Base-by-base conservation (phyloP, 1,140 invertebrate genomes). In the Palaemon carinicauda region DNA sequence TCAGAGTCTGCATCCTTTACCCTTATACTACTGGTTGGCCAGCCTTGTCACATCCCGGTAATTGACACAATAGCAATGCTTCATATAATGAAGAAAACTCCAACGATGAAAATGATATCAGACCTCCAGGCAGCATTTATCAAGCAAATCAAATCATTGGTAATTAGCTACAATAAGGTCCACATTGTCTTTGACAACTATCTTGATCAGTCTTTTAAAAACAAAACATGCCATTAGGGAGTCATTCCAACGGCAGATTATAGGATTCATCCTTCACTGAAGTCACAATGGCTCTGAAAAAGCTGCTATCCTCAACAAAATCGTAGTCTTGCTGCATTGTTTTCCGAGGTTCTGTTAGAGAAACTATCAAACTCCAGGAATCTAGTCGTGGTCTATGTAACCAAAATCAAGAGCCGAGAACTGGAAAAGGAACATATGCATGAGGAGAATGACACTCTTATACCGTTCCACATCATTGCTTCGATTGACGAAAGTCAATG, bases 31-130 rank as follows among this genome's bases (percentile, higher is more conserved):
- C 12, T 3, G 21, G 53, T 24, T 4, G 78, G 29, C 14, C n/a
- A 3, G 2, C 21, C 12, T 29, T 3, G 5, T 24, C 51, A 27
- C n/a, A 29, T 80, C 27, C 52, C 60, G 7, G 60, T 80, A 7
- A 14, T 60, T 80, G 78, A 80, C 60, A 54, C 21, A 12, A 80
- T 80, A 54, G 53, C 52, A 4, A 54, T 80, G 51, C 27, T 80
- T 21, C 78, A 80, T 21, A 80, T 4, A 27, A 56, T 80, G 52
- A 80, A 80, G 27, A 80, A 80, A 60, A 80, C 78, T 7, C 78
- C 50, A 29, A 56, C 51, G 1, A 80, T 80, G 53, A 5, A 4
- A 33, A 80, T 3, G 53, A n/a, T 80, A 14, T 29, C 53, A 9
- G 12, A 80, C 29, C 53, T 80, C 5, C 5, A 80, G 24, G 78